Evolutionary conservation across 2,888 invertebrate species (phyloP), one percentile per base, ranked within the genome.

Genomic region (Aradus depressus): DNA sequence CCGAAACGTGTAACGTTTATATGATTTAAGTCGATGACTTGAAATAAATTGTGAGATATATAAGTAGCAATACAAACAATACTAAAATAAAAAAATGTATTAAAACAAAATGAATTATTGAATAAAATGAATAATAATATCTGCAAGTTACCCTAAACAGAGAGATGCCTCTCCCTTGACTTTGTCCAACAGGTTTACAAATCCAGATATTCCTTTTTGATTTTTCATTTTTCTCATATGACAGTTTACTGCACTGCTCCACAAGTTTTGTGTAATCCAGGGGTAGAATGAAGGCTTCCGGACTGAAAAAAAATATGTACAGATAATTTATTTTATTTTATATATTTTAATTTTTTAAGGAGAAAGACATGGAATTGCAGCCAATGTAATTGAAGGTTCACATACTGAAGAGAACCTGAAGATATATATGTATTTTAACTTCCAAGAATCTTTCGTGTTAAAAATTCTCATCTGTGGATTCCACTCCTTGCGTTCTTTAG

Each of bases 101-200:
- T n/a, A n/a, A n/a, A n/a, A n/a, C n/a, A n/a, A n/a, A n/a, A n/a
- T n/a, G n/a, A n/a, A n/a, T n/a, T n/a, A n/a, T n/a, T n/a, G n/a
- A n/a, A n/a, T n/a, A n/a, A n/a, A n/a, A n/a, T n/a, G n/a, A n/a
- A n/a, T n/a, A n/a, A n/a, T n/a, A n/a, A n/a, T n/a, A n/a, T n/a
- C n/a, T n/a, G n/a, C n/a, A n/a, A n/a, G n/a, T n/a, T 70, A 85
- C 87, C 65, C 83, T 75, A 66, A 88, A 88, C 22, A 89, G 68
- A 62, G 85, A 84, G 55, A 89, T 89, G 43, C 88, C 88, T 62
- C 80, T 73, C 6, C 88, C 88, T 67, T 88, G 83, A 60, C 87
- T 88, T 66, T 85, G 81, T 0, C 86, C 84, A 1, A 87, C 86
- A 0, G 89, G 89, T 63, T 89, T 89, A 65, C 86, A 88, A 56